Percentiles rank a stretch among this genome's conserved stretches.
Evolutionary conservation across 2,113 vertebrate species (phyloP).

Genomic region (rat (Rattus norvegicus)): GRCr8 NC_086021.1:67988001-67988500

Average conservation of each 20-base stretch:
- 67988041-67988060: background rate
- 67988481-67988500: background rate
- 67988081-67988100: too few relatives aligned
- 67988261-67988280: background rate
- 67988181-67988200: background rate
- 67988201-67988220: background rate
- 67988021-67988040: background rate
- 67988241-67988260: background rate
- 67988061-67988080: slow-evolving; percentile 19
- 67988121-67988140: background rate
- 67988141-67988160: background rate
- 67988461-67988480: background rate
- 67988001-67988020: background rate
- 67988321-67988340: background rate
- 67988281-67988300: background rate
- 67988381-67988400: background rate
- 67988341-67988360: slow-evolving; percentile 27
- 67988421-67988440: background rate
- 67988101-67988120: background rate
- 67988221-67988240: background rate
- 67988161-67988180: background rate
- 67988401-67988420: background rate
- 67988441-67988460: background rate
- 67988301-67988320: background rate
- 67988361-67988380: slow-evolving; percentile 16